These are phyloP conservation scores for Rousettus leschenaultii DNA, from an alignment of 2,113 vertebrate species.

Conservation along the genomic window DNA sequence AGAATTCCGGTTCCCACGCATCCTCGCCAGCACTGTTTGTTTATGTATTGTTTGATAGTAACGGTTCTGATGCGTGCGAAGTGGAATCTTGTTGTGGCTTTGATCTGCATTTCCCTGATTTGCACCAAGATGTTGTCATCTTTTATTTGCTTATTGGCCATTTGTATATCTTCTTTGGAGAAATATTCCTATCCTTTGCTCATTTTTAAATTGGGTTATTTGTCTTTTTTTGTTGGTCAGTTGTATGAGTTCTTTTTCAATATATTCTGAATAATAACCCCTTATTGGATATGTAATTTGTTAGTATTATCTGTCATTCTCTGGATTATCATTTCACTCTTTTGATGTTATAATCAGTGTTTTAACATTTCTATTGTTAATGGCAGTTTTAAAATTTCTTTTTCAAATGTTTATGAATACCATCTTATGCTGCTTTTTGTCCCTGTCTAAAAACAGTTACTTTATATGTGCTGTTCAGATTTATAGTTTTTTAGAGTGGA, in stretches of 20 bases:
- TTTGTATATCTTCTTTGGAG: neutral
- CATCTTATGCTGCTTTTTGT: neutral
- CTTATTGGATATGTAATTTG: neutral
- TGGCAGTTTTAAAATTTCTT: neutral
- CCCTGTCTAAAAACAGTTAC: accelerated
- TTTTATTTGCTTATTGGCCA: neutral
- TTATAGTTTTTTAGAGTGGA: neutral
- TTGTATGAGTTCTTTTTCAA: neutral
- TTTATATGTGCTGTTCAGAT: neutral
- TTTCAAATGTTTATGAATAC: neutral
- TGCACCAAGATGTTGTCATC: no score
- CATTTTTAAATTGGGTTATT: neutral
- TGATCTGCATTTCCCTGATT: neutral
- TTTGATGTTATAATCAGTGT: neutral
- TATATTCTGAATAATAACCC: neutral
- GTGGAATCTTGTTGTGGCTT: neutral
- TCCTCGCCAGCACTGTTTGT: neutral
- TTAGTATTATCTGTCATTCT: neutral
- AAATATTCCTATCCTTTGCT: neutral
- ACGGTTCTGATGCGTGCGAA: neutral
- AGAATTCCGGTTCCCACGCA: neutral
- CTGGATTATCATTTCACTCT: neutral
- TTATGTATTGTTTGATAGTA: neutral
- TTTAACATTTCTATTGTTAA: neutral
- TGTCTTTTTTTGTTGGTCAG: neutral